These are phyloP conservation scores for Zenarchopterus dispar DNA, from an alignment of 2,797 vertebrate genomes.

Conservation along the genomic window DNA sequence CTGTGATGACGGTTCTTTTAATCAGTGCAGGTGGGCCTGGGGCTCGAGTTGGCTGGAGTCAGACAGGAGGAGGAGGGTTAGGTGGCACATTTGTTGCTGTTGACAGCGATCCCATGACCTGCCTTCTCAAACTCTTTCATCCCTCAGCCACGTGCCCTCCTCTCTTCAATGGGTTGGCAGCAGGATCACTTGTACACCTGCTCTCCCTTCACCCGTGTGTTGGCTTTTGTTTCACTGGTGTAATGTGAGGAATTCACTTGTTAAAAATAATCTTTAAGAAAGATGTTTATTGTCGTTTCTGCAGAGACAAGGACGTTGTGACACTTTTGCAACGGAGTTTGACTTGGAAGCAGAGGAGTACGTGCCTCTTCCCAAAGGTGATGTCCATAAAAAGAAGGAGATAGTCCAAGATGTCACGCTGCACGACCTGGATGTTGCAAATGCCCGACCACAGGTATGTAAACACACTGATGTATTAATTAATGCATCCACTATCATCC, in stretches of 20 bases:
- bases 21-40: slow-evolving; percentile 79
- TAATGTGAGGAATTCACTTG: slow-evolving; percentile 1
- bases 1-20: slow-evolving; percentile 68
- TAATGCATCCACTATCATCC: neutral
- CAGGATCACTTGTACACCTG: slow-evolving; percentile 69
- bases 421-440: slow-evolving; percentile 96
- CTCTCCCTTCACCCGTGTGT: slow-evolving; percentile 18
- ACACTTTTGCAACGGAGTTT: slow-evolving; percentile 98
- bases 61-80: slow-evolving; percentile 44
- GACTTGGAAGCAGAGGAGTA: slow-evolving; percentile 99
- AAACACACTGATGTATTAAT: neutral
- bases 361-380: slow-evolving; percentile 96
- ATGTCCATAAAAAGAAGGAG: slow-evolving; percentile 99
- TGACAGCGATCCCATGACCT: slow-evolving; percentile 72
- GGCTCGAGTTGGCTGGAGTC: slow-evolving; percentile 32
- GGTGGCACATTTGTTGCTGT: slow-evolving; percentile 79
- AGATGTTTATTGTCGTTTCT: slow-evolving; percentile 16
- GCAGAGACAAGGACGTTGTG: slow-evolving; percentile 97
- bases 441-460: slow-evolving; percentile 94
- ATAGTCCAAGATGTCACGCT: slow-evolving; percentile 99
- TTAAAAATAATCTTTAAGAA: neutral
- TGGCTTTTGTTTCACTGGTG: slow-evolving; percentile 28
- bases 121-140: slow-evolving; percentile 65
- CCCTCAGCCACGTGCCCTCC: slow-evolving; percentile 33
- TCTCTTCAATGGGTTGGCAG: slow-evolving; percentile 60